Conservation (phyloP, 2,888 invertebrate species). For the Himalopsyche japonica region DNA sequence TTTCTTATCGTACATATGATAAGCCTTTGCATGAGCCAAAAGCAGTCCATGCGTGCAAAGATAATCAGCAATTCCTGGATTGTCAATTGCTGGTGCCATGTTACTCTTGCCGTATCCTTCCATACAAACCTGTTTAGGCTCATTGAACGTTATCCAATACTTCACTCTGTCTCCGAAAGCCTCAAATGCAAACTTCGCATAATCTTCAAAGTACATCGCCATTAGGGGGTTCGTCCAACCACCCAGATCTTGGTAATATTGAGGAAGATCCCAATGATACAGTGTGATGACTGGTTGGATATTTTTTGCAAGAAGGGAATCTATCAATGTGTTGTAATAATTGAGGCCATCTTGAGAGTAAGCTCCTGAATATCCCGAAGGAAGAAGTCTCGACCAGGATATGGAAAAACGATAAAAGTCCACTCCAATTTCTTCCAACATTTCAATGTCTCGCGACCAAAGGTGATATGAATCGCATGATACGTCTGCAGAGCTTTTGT, state of each 20-base stretch:
- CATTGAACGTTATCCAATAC: slow-evolving; percentile 64
- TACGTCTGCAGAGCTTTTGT: slow-evolving; percentile 54
- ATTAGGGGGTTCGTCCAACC: slow-evolving; percentile 63
- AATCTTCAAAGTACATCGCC: slow-evolving; percentile 60
- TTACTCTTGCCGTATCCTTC: slow-evolving; percentile 49
- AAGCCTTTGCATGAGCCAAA: slow-evolving; percentile 60
- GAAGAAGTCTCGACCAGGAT: slow-evolving; percentile 69
- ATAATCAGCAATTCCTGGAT: slow-evolving; percentile 57
- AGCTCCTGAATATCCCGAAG: slow-evolving; percentile 54
- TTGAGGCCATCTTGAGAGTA: slow-evolving; percentile 63
- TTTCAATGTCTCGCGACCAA: slow-evolving; percentile 58
- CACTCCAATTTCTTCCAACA: slow-evolving; percentile 53
- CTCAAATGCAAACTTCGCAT: slow-evolving; percentile 58
- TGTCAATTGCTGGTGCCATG: slow-evolving; percentile 50
- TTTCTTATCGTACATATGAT: slow-evolving; percentile 51
- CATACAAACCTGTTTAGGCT: slow-evolving; percentile 54
- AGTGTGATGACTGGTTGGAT: slow-evolving; percentile 63
- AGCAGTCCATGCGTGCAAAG: slow-evolving; percentile 59
- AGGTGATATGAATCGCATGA: slow-evolving; percentile 69
- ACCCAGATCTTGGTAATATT: slow-evolving; percentile 58
- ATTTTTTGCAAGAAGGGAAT: slow-evolving; percentile 58
- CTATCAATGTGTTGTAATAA: slow-evolving; percentile 67
- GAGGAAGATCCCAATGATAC: slow-evolving; percentile 67
- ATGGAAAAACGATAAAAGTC: slow-evolving; percentile 64
- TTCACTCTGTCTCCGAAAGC: slow-evolving; percentile 56